Conservation (phyloP, 2,888 invertebrate genomes). For the Philaethria dido region DNA sequence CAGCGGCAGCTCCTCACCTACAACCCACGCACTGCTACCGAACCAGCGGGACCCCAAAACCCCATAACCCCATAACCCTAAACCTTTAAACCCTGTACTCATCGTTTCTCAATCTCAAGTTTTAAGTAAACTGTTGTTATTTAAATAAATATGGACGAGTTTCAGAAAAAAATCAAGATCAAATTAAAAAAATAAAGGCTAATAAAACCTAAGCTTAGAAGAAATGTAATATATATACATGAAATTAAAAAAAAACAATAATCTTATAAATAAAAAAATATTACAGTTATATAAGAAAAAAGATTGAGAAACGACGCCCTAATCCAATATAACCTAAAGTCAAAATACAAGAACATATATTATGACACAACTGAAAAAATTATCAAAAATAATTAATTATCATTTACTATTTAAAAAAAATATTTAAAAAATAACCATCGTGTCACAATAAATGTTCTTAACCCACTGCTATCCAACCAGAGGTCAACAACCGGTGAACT, state of each 20-base stretch:
- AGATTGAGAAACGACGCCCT: constrained; percentile 15
- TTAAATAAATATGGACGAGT: too few species aligned
- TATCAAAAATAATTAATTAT: not conserved
- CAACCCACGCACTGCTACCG: constrained; percentile 53
- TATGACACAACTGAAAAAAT: not conserved
- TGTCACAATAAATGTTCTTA: constrained; percentile 8
- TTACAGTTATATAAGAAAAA: not conserved
- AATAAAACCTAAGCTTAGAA: too few species aligned
- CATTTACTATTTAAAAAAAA: not conserved
- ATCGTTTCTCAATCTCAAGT: constrained; percentile 7
- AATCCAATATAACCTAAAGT: not conserved
- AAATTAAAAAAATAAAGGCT: too few species aligned
- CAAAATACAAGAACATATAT: not conserved
- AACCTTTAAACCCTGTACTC: not conserved
- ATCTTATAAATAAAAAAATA: not conserved
- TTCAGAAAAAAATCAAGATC: too few species aligned
- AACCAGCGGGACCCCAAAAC: constrained; percentile 9
- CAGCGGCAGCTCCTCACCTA: constrained; percentile 66
- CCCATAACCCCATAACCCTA: not conserved
- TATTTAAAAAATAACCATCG: not conserved
- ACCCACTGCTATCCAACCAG: not conserved
- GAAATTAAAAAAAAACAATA: too few species aligned
- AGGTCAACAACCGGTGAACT: constrained; percentile 2
- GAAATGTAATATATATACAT: too few species aligned
- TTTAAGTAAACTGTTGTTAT: not conserved